Percentiles rank a stretch among this genome's conserved stretches.
These are phyloP conservation scores for Dryobota labecula DNA, from an alignment of 2,888 invertebrate species.

Conservation along the genomic window DNA sequence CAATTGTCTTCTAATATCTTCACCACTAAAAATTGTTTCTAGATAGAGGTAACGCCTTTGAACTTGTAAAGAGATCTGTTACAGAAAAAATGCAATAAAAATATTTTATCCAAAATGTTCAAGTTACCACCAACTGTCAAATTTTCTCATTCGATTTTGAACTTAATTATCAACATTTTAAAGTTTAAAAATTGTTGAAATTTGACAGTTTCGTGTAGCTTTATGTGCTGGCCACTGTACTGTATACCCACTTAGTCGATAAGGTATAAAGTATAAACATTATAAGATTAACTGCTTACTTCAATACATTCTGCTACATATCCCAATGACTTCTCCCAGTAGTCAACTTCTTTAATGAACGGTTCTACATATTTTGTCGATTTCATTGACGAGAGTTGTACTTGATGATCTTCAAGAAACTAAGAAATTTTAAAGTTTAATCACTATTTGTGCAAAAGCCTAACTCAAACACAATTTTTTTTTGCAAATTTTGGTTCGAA, in stretches of 20 bases:
- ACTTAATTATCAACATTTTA: too few species aligned
- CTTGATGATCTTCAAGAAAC: conserved; percentile 95
- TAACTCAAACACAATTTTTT: neutral
- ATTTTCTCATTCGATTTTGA: too few species aligned
- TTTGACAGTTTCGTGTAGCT: too few species aligned
- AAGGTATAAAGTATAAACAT: neutral
- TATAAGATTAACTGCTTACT: conserved; percentile 74
- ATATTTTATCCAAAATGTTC: neutral
- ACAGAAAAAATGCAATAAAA: conserved; percentile 23
- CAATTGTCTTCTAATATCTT: conserved; percentile 96
- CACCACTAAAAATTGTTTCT: conserved; percentile 96
- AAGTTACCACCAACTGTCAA: too few species aligned
- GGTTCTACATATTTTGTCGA: conserved; percentile 96
- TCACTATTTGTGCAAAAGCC: neutral
- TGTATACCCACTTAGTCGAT: neutral
- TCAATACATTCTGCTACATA: conserved; percentile 96
- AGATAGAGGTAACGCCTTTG: conserved; percentile 96
- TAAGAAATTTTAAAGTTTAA: conserved; percentile 53
- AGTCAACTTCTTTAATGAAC: conserved; percentile 95
- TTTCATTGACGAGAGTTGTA: conserved; percentile 96
- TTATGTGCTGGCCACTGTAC: too few species aligned
- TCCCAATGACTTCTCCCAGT: conserved; percentile 96
- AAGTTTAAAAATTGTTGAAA: too few species aligned
- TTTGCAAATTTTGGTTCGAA: neutral
- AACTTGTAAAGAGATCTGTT: conserved; percentile 92